Base-by-base conservation (phyloP, 2,888 invertebrate genomes). In the Cheilosia scutellata region DNA sequence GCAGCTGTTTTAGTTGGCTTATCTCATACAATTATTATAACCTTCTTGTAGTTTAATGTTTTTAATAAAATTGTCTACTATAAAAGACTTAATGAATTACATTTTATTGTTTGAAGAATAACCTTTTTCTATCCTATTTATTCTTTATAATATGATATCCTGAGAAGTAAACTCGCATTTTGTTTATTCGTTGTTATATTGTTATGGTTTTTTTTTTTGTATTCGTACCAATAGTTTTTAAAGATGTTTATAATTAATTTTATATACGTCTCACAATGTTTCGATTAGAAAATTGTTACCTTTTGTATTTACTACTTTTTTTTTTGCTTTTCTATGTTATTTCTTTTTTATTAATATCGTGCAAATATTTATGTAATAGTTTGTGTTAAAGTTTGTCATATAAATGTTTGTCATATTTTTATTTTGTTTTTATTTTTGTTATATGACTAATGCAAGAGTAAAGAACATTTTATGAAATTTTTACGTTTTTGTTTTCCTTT, bases 31-130 rank as follows among this genome's bases (percentile, higher is more conserved):
- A 80, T 77, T 86, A 86, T 84, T 86, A 86, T 86, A 86, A 82
- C 71, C 84, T 80, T 86, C 82, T 82, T 86, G 86, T 86, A 86
- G 86, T 86, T 86, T 86, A 86, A 86, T 86, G 86, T 86, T 86
- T 86, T 86, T 86, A 86, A 86, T 86, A 86, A 86, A 86, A 82
- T 86, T 86, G 86, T 86, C 86, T 86, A 86, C 82, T 86, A 82
- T 86, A 82, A 86, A 82, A 86, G 86, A 86, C 86, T 86, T 77
- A 75, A 86, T 82, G 86, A 77, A 86, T 86, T 86, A 86, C 76
- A 86, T 76, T 86, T 86, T 82, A 82, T 82, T 86, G 44, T 76
- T 62, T 66, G 57, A 72, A 82, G 53, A 65, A 82, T 63, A 49
- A 71, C 62, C 51, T 58, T 51, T 20, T 74, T 78, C 51, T 78